These are phyloP conservation scores for Meliscaeva auricollis DNA, from an alignment of 2,888 invertebrate genomes.

Conservation along the genomic window DNA sequence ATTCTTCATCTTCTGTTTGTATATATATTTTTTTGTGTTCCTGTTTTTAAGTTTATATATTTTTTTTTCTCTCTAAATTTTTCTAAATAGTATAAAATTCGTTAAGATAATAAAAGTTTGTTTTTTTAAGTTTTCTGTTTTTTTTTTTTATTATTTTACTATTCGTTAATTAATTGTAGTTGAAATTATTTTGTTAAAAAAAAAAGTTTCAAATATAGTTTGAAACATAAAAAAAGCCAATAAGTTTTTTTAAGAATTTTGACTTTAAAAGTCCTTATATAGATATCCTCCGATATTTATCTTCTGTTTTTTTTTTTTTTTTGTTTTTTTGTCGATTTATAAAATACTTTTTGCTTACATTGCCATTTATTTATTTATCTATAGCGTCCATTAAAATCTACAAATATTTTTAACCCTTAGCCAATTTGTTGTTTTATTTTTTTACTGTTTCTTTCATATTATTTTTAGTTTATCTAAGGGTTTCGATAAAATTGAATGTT, in stretches of 20 bases:
- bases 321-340: conserved; percentile 34
- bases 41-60: conserved; percentile 21
- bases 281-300: conserved; percentile 37
- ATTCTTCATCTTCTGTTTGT: neutral
- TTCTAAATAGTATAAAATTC: conserved; percentile 72
- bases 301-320: neutral
- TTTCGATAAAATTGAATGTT: conserved; percentile 52
- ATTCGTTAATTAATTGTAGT: conserved; percentile 34
- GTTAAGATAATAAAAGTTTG: conserved; percentile 61
- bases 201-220: conserved; percentile 41
- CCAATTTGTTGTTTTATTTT: neutral
- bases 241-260: conserved; percentile 35
- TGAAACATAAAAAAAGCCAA: conserved; percentile 50
- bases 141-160: conserved; percentile 21
- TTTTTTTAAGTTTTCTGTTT: conserved; percentile 22
- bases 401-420: conserved; percentile 35
- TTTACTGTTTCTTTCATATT: neutral
- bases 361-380: conserved; percentile 32
- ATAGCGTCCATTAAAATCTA: conserved; percentile 43
- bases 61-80: conserved; percentile 55
- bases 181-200: conserved; percentile 31
- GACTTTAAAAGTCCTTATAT: conserved; percentile 39
- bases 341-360: conserved; percentile 50
- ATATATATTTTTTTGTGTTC: conserved; percentile 8
- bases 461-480: neutral